phyloP scores from a whole-genome alignment of 2,888 invertebrate genomes.

The Tachina lurida region DNA sequence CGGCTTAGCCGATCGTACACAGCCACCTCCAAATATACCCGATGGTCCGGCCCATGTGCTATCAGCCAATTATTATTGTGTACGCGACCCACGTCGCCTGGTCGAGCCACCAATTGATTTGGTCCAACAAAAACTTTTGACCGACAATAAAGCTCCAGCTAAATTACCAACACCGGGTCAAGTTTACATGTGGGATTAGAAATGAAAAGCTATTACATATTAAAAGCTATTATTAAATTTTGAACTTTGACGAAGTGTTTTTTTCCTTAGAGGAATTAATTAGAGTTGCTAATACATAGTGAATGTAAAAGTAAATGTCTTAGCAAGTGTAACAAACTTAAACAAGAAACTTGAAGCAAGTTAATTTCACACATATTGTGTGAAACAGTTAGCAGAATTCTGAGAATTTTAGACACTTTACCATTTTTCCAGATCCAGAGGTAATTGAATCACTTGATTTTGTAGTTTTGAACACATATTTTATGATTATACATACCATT shows the following conservation, averaged over 20 bases:
- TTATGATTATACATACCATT: too few relatives aligned
- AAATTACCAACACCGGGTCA: slow-evolving; percentile 85
- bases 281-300: too few relatives aligned
- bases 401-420: too few relatives aligned
- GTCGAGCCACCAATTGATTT: slow-evolving; percentile 83
- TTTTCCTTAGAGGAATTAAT: background rate
- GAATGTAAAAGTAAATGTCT: too few relatives aligned
- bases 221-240: background rate
- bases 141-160: slow-evolving; percentile 77
- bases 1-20: slow-evolving; percentile 88
- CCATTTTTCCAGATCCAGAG: too few relatives aligned
- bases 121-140: slow-evolving; percentile 74
- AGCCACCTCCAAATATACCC: slow-evolving; percentile 91
- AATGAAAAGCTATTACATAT: slow-evolving; percentile 22
- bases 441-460: too few relatives aligned
- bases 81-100: slow-evolving; percentile 91
- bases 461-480: too few relatives aligned
- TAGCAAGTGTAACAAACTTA: too few relatives aligned
- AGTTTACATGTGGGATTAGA: slow-evolving; percentile 85
- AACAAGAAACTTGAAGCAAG: too few relatives aligned
- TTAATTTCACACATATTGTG: too few relatives aligned
- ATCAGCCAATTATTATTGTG: slow-evolving; percentile 92
- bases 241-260: background rate
- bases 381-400: too few relatives aligned
- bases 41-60: slow-evolving; percentile 91